Evolutionary conservation across 2,888 invertebrate species (phyloP).

Genomic region (Adelphocoris suturalis): DNA sequence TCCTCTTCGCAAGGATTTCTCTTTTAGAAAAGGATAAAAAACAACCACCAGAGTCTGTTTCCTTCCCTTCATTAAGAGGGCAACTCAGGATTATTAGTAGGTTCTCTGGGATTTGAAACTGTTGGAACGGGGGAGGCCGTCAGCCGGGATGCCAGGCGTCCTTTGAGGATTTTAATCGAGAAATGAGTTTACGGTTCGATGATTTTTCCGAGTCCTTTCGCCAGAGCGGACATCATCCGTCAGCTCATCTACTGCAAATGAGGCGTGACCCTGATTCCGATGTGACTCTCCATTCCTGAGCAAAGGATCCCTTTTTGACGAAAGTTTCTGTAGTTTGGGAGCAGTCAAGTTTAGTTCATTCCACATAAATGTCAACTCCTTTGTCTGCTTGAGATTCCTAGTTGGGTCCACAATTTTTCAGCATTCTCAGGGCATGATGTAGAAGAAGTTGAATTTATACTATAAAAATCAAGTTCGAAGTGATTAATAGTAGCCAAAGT

Average conservation of each 20-base stretch:
- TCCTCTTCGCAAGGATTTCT: slow-evolving; percentile 54
- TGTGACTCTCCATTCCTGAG: neutral
- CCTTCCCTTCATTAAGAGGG: slow-evolving; percentile 67
- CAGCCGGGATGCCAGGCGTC: neutral
- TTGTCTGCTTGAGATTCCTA: too few species aligned
- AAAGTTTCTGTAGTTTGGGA: neutral
- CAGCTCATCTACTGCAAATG: neutral
- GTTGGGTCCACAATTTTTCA: too few species aligned
- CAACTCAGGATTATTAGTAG: slow-evolving; percentile 67
- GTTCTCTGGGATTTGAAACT: slow-evolving; percentile 41
- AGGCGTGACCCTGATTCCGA: neutral
- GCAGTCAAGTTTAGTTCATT: too few species aligned
- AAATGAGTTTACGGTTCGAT: slow-evolving; percentile 63
- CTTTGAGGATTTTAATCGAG: slow-evolving; percentile 68
- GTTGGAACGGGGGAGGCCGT: neutral
- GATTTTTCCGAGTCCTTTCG: slow-evolving; percentile 34
- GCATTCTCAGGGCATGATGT: too few species aligned
- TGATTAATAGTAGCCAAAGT: too few species aligned
- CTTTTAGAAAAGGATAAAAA: slow-evolving; percentile 40
- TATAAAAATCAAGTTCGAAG: too few species aligned
- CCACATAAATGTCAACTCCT: too few species aligned
- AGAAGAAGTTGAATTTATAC: too few species aligned
- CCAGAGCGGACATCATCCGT: slow-evolving; percentile 36
- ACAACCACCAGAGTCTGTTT: slow-evolving; percentile 53
- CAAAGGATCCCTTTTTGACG: neutral